phyloP scores from a whole-genome alignment of 2,113 vertebrate genomes.

The Myotis brandtii region DNA sequence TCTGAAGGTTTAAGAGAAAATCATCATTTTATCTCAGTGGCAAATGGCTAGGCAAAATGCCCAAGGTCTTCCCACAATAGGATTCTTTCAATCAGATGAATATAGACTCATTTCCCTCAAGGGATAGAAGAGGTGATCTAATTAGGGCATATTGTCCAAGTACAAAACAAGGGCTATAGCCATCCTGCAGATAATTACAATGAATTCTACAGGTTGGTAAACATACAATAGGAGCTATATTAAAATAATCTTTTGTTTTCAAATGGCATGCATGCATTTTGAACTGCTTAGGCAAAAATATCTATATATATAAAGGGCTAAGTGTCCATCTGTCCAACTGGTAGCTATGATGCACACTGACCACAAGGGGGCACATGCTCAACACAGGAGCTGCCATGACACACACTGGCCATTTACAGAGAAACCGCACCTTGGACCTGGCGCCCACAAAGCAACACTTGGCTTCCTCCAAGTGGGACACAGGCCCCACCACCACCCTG shows the following conservation, averaged over 20 bases:
- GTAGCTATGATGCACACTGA: too few relatives aligned
- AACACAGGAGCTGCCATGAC: too few relatives aligned
- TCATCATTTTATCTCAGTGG: neutral
- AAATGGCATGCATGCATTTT: neutral
- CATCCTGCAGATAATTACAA: neutral
- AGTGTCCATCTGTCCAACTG: too few relatives aligned
- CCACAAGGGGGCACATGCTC: too few relatives aligned
- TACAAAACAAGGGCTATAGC: neutral
- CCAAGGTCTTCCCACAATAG: neutral
- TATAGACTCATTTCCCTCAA: neutral
- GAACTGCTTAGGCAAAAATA: neutral
- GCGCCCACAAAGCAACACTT: too few relatives aligned
- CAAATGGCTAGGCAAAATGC: neutral
- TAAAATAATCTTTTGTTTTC: neutral
- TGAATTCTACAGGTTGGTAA: neutral
- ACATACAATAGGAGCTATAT: neutral
- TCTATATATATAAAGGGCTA: too few relatives aligned
- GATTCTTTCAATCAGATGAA: neutral
- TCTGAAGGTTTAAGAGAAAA: neutral
- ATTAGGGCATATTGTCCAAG: neutral
- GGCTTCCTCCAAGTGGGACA: too few relatives aligned
- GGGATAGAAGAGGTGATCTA: neutral
- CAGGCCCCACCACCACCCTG: too few relatives aligned
- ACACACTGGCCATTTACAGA: too few relatives aligned
- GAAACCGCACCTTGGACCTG: too few relatives aligned